phyloP scores from a whole-genome alignment of 2,113 vertebrate species.

The Pongo abelii region DNA sequence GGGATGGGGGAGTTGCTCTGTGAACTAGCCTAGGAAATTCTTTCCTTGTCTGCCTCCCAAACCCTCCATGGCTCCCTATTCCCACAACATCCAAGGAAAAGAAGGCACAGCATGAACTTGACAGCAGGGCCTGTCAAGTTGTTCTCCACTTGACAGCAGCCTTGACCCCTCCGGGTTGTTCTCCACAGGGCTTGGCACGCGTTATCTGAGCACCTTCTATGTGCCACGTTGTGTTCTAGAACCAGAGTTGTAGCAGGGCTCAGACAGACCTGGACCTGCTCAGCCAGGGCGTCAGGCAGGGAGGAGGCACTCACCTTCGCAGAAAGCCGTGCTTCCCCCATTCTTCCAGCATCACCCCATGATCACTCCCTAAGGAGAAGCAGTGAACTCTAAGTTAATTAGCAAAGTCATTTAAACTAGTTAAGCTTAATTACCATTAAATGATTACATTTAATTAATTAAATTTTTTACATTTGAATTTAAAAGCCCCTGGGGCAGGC shows the following conservation, averaged over 20 bases:
- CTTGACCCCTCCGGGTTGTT: background rate
- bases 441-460: background rate
- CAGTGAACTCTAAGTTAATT: conserved; percentile 20
- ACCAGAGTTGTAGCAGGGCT: background rate
- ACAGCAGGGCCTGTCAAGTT: background rate
- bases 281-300: no score
- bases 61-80: background rate
- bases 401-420: background rate
- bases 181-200: background rate
- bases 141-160: no score
- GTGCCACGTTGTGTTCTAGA: background rate
- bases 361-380: conserved; percentile 33
- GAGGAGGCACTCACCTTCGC: no score
- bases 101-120: background rate
- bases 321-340: no score
- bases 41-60: background rate
- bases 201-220: background rate
- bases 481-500: background rate
- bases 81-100: background rate
- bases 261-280: background rate
- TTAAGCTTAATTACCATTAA: conserved; percentile 14
- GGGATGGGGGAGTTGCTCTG: background rate
- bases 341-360: background rate
- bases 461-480: conserved; percentile 11
- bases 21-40: background rate